Evolutionary conservation across 2,113 vertebrate species (phyloP), one percentile per base, ranked within the genome.

Genomic region (Chlorodrepanis virens): DNA sequence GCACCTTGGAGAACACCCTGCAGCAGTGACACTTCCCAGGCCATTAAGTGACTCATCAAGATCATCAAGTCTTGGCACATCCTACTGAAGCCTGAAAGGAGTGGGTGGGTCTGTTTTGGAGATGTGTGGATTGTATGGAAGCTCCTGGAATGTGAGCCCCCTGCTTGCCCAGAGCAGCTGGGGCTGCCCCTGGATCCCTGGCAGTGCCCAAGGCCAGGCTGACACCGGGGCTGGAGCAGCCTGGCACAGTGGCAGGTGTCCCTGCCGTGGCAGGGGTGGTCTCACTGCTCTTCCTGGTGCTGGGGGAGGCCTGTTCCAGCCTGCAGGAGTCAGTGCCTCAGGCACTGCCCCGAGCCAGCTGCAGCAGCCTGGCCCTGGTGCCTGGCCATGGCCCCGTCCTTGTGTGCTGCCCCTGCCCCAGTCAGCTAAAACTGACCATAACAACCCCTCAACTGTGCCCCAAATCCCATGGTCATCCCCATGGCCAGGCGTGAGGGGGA

Each of bases 51-150:
- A 45, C 53, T 77, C 85, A n/a, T 44, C 15, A 5, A 4, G 31
- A 29, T 67, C 10, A 3, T 15, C 31, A 8, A 52, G 64, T 15
- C 70, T 37, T 63, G 31, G 59, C 40, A 23, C 71, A 29, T 35
- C 57, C 54, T 3, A 0, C 14, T 15, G 64, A 2, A n/a, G 71
- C 7, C 4, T 44, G 77, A 9, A 5, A 23, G 44, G 13, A 12
- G 56, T 37, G 25, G 59, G 65, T 33, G 29, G 61, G 31, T 24
- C n/a, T 14, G 9, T 5, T 7, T 6, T 45, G 77, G 33, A 50
- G 59, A 10, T 15, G 37, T 6, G 2, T 11, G 75, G 40, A 4
- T 56, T 10, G 40, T 19, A 0, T 13, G 50, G 35, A 24, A 24
- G 14, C 44, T 37, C 33, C 86, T 33, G 50, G 21, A 14, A 10